phyloP scores from a whole-genome alignment of 2,888 invertebrate species.

The Apotomis betuletana region DNA sequence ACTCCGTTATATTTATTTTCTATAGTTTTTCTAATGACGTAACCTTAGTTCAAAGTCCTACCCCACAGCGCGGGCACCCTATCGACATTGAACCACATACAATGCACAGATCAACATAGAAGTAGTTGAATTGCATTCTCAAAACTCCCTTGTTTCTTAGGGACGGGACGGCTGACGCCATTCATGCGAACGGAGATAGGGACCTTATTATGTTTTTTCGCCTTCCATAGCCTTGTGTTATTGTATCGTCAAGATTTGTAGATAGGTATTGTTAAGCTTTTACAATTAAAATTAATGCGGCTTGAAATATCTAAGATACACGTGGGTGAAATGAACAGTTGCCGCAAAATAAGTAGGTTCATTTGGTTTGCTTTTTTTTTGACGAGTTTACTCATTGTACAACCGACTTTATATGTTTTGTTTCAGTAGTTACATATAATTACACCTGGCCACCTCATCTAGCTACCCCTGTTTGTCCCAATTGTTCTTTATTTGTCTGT shows the following conservation, averaged over 20 bases:
- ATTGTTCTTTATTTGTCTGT: too few species aligned
- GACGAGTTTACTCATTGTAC: too few species aligned
- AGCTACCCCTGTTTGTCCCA: too few species aligned
- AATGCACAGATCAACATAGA: constrained; percentile 31
- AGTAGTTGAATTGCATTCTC: constrained; percentile 39
- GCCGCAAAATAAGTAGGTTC: not conserved
- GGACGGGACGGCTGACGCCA: constrained; percentile 18
- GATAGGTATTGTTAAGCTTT: constrained; percentile 21
- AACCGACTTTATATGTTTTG: too few species aligned
- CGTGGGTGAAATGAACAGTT: constrained; percentile 17
- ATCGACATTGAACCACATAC: constrained; percentile 29
- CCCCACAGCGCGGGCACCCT: constrained; percentile 24
- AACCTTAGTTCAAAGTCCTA: not conserved
- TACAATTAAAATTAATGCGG: not conserved
- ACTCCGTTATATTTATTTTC: not conserved
- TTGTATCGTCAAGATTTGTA: constrained; percentile 33
- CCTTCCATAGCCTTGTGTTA: constrained; percentile 6
- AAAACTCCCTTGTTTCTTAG: constrained; percentile 20
- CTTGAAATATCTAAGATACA: constrained; percentile 6
- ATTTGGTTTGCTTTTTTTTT: not conserved
- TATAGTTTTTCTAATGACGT: constrained; percentile 7
- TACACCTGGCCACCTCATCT: too few species aligned
- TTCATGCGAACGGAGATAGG: constrained; percentile 30
- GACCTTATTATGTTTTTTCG: constrained; percentile 25
- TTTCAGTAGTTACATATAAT: too few species aligned